Percentiles rank a stretch among this genome's conserved stretches.
phyloP scores from a whole-genome alignment of 2,797 vertebrate species.

The Phrynocephalus vlangalii region DNA sequence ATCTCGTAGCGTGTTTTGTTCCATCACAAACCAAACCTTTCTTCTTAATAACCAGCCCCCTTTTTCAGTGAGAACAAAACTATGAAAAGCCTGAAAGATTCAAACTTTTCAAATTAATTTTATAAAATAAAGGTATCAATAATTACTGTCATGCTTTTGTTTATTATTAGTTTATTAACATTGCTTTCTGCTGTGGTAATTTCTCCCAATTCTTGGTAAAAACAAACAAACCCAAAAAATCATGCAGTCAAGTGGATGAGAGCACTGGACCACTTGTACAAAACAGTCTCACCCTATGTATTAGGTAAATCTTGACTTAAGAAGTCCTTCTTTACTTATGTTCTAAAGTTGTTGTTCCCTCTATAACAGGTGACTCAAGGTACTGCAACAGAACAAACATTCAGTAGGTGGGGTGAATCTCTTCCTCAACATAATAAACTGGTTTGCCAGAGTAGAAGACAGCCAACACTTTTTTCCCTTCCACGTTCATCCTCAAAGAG shows the following conservation, averaged over 20 bases:
- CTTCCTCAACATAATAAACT: background rate
- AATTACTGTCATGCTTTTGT: background rate
- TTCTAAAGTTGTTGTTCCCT: slow-evolving; percentile 7
- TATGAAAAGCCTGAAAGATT: slow-evolving; percentile 8
- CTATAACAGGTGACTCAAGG: slow-evolving; percentile 4
- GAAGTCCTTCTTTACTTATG: background rate
- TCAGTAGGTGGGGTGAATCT: background rate
- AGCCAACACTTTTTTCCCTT: no score
- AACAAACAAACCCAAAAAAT: background rate
- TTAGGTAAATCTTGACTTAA: background rate
- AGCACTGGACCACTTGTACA: background rate
- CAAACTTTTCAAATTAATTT: background rate
- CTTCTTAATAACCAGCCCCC: slow-evolving; percentile 9
- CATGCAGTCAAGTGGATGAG: background rate
- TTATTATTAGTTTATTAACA: slow-evolving; percentile 1
- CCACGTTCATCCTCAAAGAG: no score
- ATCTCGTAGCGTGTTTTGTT: no score
- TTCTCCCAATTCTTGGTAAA: background rate
- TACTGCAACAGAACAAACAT: background rate
- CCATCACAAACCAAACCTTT: background rate
- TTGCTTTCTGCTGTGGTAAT: background rate
- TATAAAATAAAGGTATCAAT: background rate
- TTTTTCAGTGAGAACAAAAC: background rate
- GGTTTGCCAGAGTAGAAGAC: background rate
- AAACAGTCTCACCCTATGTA: background rate